Percentiles rank a stretch among this genome's conserved stretches.
Conservation (phyloP, 2,888 invertebrate species). For the Actias luna region DNA sequence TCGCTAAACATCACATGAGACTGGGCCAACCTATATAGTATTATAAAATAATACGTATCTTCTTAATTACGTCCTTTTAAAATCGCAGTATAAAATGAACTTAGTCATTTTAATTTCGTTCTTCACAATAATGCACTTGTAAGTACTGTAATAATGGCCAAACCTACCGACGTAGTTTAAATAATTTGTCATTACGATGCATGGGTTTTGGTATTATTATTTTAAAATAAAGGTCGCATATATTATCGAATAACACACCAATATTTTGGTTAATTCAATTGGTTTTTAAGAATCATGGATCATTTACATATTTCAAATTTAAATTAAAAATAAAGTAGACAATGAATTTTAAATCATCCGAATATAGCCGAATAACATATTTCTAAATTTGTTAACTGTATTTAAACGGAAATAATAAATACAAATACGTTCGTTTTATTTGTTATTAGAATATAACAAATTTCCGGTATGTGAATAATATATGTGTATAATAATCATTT, state of each 20-base stretch:
- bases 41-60: no score
- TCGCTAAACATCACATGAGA: no score
- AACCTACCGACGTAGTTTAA: background rate
- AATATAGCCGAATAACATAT: background rate
- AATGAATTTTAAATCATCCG: background rate
- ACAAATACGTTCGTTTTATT: no score
- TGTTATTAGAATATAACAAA: no score
- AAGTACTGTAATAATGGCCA: background rate
- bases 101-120: background rate
- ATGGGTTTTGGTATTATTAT: slow-evolving; percentile 17
- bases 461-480: no score
- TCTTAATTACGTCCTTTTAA: background rate
- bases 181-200: slow-evolving; percentile 13
- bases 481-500: no score
- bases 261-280: background rate
- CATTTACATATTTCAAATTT: background rate
- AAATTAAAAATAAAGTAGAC: background rate
- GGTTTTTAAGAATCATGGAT: background rate
- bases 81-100: background rate
- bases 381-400: background rate
- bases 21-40: no score
- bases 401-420: background rate
- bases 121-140: background rate
- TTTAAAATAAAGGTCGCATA: slow-evolving; percentile 20
- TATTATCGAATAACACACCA: slow-evolving; percentile 16